These are phyloP conservation scores for Diadromus collaris DNA, from an alignment of 2,888 invertebrate genomes.

Conservation along the genomic window DNA sequence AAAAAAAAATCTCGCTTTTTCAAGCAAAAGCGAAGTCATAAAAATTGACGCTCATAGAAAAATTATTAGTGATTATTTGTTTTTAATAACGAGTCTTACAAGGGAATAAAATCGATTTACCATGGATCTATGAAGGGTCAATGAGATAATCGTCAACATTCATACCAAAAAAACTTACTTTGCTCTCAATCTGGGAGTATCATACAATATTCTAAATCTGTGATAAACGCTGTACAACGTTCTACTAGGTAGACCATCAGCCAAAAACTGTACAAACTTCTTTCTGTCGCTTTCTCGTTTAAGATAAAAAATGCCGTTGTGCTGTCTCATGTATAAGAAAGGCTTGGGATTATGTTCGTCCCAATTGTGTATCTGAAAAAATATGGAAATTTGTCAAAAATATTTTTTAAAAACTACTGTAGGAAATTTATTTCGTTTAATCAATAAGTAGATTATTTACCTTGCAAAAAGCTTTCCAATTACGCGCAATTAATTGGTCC, in stretches of 20 bases:
- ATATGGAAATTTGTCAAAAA: not conserved
- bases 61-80: not conserved
- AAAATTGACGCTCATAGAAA: not conserved
- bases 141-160: not conserved
- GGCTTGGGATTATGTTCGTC: slow-evolving; percentile 61
- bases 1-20: not conserved
- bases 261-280: slow-evolving; percentile 76
- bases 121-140: not conserved
- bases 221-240: slow-evolving; percentile 76
- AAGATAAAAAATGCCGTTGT: slow-evolving; percentile 60
- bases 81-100: not conserved
- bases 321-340: slow-evolving; percentile 68
- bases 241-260: slow-evolving; percentile 71
- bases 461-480: slow-evolving; percentile 72
- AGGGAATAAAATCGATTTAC: not conserved
- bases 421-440: not conserved
- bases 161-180: slow-evolving; percentile 49
- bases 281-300: slow-evolving; percentile 65
- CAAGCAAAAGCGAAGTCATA: not conserved
- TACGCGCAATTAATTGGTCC: slow-evolving; percentile 66
- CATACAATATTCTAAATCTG: slow-evolving; percentile 71
- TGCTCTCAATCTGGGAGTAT: slow-evolving; percentile 58
- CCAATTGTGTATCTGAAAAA: slow-evolving; percentile 73
- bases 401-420: not conserved
- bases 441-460: slow-evolving; percentile 53